Base-by-base conservation (phyloP, 2,113 vertebrate species). In the Neotoma lepida region DNA sequence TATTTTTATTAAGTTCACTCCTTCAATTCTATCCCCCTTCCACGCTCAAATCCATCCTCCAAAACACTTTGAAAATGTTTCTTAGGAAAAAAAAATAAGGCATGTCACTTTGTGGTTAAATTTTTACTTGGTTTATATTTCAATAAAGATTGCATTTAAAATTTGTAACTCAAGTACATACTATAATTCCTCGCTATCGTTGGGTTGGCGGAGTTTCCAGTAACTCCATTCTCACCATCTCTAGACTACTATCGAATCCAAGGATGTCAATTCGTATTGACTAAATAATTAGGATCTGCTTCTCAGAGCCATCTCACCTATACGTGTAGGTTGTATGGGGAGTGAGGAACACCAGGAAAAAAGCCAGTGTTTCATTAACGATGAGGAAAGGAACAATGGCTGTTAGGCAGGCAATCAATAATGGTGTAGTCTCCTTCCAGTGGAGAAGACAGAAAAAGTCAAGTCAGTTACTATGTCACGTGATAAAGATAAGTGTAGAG, bases 51-150 rank as follows among this genome's bases (percentile, higher is more conserved):
- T 77, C 20, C 10, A 92, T 73, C 9, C 46, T 95, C 2, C 24
- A 64, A 78, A 91, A 64, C 94, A n/a, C 22, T 89, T 70, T 30
- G 66, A 91, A 86, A 88, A 74, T 66, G 13, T 94, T 90, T 85
- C 12, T 70, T 33, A 17, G 68, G 39, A 77, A 54, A 71, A 46
- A 90, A 49, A 87, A 64, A 64, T 54, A 28, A 94, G n/a, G 20
- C n/a, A 66, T 28, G n/a, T 89, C 49, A 87, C 28, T 80, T 90
- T 96, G 70, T 71, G 63, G 78, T 81, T 78, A 87, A 63, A 87
- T 85, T 54, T 64, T 80, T 28, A 41, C 9, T 66, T 39, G 6
- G 63, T 71, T 56, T 94, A 2, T 80, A 41, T 35, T 49, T 39
- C 63, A 54, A 82, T 84, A 84, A 81, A 51, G 26, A 76, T 61